These are phyloP conservation scores for Anaspis maculata DNA, from an alignment of 2,888 invertebrate species.

Conservation along the genomic window DNA sequence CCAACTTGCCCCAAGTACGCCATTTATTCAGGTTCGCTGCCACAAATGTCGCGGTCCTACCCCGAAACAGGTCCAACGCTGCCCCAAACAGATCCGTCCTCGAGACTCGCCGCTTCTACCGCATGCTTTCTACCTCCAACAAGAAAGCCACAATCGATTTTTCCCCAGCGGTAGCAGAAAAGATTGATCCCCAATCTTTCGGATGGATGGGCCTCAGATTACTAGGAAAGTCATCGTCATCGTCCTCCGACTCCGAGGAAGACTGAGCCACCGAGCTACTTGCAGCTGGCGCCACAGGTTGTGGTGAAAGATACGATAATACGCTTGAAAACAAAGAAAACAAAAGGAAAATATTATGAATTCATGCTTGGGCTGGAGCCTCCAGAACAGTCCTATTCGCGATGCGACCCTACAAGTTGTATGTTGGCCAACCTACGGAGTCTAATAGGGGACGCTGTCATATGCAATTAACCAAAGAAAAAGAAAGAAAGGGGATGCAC, in stretches of 20 bases:
- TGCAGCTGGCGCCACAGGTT: too few species aligned
- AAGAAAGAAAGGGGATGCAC: too few species aligned
- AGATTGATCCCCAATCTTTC: not conserved
- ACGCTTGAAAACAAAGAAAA: too few species aligned
- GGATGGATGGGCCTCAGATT: not conserved
- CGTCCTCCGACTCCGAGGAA: not conserved
- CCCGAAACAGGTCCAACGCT: not conserved
- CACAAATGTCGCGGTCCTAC: not conserved
- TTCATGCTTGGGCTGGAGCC: too few species aligned
- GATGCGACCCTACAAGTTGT: too few species aligned
- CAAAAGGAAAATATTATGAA: too few species aligned
- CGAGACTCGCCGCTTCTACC: not conserved
- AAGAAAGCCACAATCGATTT: not conserved
- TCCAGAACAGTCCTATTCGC: too few species aligned
- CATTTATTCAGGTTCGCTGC: not conserved
- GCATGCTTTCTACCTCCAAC: not conserved
- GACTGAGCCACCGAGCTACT: not conserved
- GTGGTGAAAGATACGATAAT: too few species aligned
- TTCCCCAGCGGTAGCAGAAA: not conserved
- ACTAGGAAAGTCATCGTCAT: not conserved
- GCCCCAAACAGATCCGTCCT: not conserved
- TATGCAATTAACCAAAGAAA: too few species aligned
- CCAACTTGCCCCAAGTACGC: not conserved
- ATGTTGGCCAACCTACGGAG: too few species aligned
- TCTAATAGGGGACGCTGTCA: too few species aligned